phyloP scores from a whole-genome alignment of 2,888 invertebrate genomes.

The Taphrorychus bicolor region DNA sequence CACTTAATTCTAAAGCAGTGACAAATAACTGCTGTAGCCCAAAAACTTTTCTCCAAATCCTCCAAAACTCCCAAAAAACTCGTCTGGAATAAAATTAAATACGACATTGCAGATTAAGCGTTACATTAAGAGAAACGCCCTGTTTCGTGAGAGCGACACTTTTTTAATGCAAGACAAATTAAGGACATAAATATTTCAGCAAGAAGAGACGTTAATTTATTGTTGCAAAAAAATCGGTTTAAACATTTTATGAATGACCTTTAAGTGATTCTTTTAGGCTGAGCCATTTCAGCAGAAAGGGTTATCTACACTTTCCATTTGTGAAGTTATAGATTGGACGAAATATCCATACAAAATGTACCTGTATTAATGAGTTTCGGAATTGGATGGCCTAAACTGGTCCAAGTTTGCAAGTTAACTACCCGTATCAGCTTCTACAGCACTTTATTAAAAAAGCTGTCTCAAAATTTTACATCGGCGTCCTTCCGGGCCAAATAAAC shows the following conservation, averaged over 20 bases:
- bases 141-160: conserved; percentile 6
- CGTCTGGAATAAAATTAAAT: not conserved
- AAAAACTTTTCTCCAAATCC: not conserved
- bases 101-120: conserved; percentile 3
- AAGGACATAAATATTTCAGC: not conserved
- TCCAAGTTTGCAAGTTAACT: not conserved
- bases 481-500: not conserved
- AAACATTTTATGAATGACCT: not conserved
- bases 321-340: too few species aligned
- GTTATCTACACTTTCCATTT: too few species aligned
- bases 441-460: not conserved
- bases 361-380: not conserved
- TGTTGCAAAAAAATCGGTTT: not conserved
- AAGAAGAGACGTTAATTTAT: not conserved
- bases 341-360: too few species aligned
- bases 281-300: too few species aligned
- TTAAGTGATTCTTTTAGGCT: not conserved
- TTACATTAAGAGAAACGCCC: conserved; percentile 5
- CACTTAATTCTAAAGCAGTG: too few species aligned
- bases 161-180: conserved; percentile 3
- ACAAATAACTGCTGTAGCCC: too few species aligned
- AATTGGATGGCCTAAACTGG: not conserved
- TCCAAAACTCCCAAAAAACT: not conserved
- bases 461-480: not conserved
- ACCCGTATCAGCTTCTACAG: not conserved